These are phyloP conservation scores for Lymantria monacha DNA, from an alignment of 2,888 invertebrate species.

Conservation along the genomic window DNA sequence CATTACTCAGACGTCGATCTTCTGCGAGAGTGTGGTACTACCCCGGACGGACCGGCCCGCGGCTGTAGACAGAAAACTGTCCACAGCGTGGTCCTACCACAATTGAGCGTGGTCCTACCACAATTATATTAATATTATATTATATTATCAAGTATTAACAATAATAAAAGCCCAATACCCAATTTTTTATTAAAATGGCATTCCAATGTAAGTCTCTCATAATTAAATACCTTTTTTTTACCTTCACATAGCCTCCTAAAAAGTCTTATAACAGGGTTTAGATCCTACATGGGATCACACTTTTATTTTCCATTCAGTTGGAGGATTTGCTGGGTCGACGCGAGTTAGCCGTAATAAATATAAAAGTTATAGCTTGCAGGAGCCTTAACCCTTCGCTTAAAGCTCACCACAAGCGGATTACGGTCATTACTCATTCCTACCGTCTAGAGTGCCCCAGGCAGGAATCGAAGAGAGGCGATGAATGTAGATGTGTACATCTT, in stretches of 20 bases:
- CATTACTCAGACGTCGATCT: no score
- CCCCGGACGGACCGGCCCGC: no score
- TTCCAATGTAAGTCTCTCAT: background rate
- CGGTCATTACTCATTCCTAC: constrained; percentile 77
- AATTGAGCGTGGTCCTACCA: no score
- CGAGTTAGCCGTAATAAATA: constrained; percentile 70
- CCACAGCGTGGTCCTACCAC: no score
- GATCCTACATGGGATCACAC: constrained; percentile 37
- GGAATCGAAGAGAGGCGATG: constrained; percentile 44
- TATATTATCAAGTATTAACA: no score
- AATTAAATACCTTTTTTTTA: background rate
- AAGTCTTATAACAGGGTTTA: constrained; percentile 12
- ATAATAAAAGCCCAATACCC: no score
- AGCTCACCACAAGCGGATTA: constrained; percentile 79
- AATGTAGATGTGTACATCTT: constrained; percentile 54
- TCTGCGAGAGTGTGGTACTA: no score
- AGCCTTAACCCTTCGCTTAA: constrained; percentile 77
- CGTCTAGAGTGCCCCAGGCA: constrained; percentile 66
- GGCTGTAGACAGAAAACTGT: no score
- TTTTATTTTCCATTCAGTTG: constrained; percentile 50
- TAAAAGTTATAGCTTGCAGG: constrained; percentile 67
- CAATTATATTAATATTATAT: no score
- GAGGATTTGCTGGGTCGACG: constrained; percentile 52
- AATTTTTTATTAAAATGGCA: no score
- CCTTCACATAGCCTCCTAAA: background rate